Evolutionary conservation across 1,140 invertebrate species (phyloP).

Genomic region (Andricus grossulariae): DNA sequence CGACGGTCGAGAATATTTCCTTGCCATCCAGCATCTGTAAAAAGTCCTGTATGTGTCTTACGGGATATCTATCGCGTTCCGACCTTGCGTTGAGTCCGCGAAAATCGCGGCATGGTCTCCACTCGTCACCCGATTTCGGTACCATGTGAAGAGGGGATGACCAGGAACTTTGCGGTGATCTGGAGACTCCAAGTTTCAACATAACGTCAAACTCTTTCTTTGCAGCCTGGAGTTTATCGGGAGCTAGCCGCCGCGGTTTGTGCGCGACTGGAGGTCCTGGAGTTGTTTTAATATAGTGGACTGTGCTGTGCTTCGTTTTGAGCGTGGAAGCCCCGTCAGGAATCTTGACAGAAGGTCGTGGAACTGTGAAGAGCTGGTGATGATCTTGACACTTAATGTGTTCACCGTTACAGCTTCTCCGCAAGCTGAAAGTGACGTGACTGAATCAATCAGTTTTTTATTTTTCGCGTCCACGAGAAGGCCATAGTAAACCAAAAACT

Average conservation of each 20-base stretch:
- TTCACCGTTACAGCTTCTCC: not conserved
- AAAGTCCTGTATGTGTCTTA: conserved; percentile 50
- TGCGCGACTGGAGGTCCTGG: conserved; percentile 61
- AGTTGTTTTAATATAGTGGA: conserved; percentile 49
- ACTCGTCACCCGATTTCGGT: too few species aligned
- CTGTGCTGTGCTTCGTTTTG: not conserved
- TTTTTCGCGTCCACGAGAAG: conserved; percentile 61
- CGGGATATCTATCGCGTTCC: conserved; percentile 65
- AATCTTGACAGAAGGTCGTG: conserved; percentile 29
- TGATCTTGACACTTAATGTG: conserved; percentile 16
- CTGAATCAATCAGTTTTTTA: conserved; percentile 54
- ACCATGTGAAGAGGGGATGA: too few species aligned
- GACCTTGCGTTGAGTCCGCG: conserved; percentile 68
- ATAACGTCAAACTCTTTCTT: conserved; percentile 43
- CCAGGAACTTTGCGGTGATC: too few species aligned
- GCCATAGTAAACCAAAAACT: conserved; percentile 56
- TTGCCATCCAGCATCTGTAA: too few species aligned
- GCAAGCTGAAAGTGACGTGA: conserved; percentile 25
- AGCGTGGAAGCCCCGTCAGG: conserved; percentile 4
- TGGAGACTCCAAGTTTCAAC: conserved; percentile 39
- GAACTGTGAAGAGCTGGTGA: not conserved
- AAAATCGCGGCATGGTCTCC: too few species aligned
- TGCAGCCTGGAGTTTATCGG: conserved; percentile 52
- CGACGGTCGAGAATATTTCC: too few species aligned
- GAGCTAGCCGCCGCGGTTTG: conserved; percentile 62